phyloP scores from a whole-genome alignment of 1,140 invertebrate species.

The Laodelphax striatellus region DNA sequence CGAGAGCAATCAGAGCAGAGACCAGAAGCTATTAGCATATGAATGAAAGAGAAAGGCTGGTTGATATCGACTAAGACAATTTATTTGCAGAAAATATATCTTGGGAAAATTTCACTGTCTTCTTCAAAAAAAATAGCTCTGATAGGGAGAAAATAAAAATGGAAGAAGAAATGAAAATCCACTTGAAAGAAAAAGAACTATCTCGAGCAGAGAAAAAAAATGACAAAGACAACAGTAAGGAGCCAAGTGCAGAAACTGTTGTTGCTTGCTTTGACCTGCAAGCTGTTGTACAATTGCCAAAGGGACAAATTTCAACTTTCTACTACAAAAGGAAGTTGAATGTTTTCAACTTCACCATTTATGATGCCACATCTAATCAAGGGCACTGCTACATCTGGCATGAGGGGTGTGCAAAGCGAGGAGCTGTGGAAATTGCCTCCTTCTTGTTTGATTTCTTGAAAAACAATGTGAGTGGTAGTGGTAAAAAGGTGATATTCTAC shows the following conservation, averaged over 20 bases:
- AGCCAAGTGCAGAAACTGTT: conserved; percentile 18
- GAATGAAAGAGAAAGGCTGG: too few species aligned
- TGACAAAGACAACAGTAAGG: conserved; percentile 14
- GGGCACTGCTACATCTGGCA: conserved; percentile 26
- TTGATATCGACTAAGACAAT: too few species aligned
- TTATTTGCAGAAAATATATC: too few species aligned
- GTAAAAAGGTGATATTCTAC: conserved; percentile 20
- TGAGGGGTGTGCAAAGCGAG: conserved; percentile 21
- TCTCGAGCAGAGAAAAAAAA: conserved; percentile 6
- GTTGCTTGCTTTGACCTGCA: conserved; percentile 1
- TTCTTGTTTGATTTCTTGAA: conserved; percentile 20
- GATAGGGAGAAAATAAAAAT: conserved; percentile 9
- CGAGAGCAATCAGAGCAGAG: too few species aligned
- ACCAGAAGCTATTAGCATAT: too few species aligned
- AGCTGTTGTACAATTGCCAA: conserved; percentile 16
- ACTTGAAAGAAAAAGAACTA: conserved; percentile 15
- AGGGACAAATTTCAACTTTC: conserved; percentile 18
- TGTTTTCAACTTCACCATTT: conserved; percentile 25
- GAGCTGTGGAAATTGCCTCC: conserved; percentile 23
- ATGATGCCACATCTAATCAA: conserved; percentile 17
- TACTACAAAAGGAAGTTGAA: conserved; percentile 26
- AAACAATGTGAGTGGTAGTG: conserved; percentile 3
- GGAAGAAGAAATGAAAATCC: not conserved
- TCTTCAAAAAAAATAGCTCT: conserved; percentile 20
- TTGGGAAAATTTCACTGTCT: too few species aligned